Evolutionary conservation across 2,888 invertebrate genomes (phyloP).

Genomic region (Erannis defoliaria): DNA sequence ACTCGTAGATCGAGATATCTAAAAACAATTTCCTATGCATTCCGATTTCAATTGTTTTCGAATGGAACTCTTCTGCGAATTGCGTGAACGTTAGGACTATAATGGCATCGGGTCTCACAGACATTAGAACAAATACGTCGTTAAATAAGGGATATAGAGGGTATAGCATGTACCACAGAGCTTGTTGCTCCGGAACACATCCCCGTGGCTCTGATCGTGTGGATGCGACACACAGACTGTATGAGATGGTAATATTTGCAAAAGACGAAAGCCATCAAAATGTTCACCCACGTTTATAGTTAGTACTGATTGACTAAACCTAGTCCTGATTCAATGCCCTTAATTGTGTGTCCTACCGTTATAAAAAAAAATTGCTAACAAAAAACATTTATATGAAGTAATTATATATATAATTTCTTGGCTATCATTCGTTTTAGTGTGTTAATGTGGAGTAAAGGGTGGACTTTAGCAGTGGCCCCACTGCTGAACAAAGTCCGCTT

Average conservation of each 20-base stretch:
- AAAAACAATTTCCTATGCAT: constrained; percentile 25
- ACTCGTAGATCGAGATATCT: neutral
- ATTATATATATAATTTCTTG: no score
- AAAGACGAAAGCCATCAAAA: no score
- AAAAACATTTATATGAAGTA: no score
- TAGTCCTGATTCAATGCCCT: no score
- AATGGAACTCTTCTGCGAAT: constrained; percentile 17
- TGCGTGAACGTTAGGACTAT: constrained; percentile 25
- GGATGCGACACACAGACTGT: constrained; percentile 46
- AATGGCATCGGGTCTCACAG: constrained; percentile 37
- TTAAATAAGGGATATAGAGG: constrained; percentile 60
- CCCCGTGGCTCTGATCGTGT: constrained; percentile 50
- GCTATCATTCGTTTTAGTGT: no score
- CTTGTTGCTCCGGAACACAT: constrained; percentile 58
- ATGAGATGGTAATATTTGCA: constrained; percentile 3
- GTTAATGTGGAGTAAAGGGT: no score
- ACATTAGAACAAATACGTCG: constrained; percentile 68
- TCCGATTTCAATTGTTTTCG: constrained; percentile 37
- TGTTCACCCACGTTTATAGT: no score
- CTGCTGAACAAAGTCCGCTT: no score
- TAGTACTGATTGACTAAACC: no score
- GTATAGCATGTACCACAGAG: constrained; percentile 54
- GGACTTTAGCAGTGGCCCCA: no score
- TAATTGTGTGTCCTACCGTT: no score
- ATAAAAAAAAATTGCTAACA: no score